Percentiles rank a stretch among this genome's conserved stretches.
Conservation (phyloP, 1,140 invertebrate species). For the Manduca sexta region DNA sequence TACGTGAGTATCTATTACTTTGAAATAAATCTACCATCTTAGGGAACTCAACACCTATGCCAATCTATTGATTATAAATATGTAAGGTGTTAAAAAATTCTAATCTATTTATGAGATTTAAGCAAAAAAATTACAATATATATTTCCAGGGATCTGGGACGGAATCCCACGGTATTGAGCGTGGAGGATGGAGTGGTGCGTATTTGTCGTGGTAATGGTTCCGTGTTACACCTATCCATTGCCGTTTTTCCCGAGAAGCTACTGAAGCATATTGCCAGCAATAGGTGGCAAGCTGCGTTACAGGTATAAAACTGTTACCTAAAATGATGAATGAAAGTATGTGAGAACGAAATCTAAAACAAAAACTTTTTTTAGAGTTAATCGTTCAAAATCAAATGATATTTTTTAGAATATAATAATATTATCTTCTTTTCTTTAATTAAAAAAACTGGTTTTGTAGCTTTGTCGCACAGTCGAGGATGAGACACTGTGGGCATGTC, state of each 20-base stretch:
- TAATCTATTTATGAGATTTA: constrained; percentile 1
- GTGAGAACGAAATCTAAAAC: too few relatives aligned
- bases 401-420: too few relatives aligned
- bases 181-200: constrained; percentile 86
- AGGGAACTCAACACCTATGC: too few relatives aligned
- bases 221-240: constrained; percentile 71
- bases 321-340: too few relatives aligned
- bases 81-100: neutral
- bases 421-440: too few relatives aligned
- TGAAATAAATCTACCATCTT: too few relatives aligned
- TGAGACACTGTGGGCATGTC: constrained; percentile 90
- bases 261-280: constrained; percentile 74
- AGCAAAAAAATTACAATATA: too few relatives aligned
- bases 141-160: constrained; percentile 80
- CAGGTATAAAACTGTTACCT: constrained; percentile 59
- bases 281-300: constrained; percentile 66
- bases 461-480: constrained; percentile 76
- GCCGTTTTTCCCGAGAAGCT: constrained; percentile 73
- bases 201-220: constrained; percentile 73
- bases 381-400: too few relatives aligned
- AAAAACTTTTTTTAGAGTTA: too few relatives aligned
- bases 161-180: constrained; percentile 82
- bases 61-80: too few relatives aligned
- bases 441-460: too few relatives aligned
- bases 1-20: constrained; percentile 29